phyloP scores from a whole-genome alignment of 2,888 invertebrate genomes.

The Noctua janthina region DNA sequence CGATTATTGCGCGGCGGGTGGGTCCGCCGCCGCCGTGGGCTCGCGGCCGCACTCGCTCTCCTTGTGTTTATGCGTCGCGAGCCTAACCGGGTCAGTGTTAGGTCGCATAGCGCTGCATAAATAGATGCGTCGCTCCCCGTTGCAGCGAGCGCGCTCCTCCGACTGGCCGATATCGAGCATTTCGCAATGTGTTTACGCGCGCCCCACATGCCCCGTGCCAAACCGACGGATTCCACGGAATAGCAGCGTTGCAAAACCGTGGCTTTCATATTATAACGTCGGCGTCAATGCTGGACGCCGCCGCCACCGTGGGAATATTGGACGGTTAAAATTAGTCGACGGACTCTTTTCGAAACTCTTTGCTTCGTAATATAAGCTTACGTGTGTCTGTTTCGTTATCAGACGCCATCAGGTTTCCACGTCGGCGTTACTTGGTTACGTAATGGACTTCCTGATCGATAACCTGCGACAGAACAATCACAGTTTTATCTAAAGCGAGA shows the following conservation, averaged over 20 bases:
- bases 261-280: slow-evolving; percentile 61
- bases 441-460: slow-evolving; percentile 59
- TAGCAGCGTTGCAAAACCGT: slow-evolving; percentile 79
- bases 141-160: slow-evolving; percentile 72
- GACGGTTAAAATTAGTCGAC: slow-evolving; percentile 79
- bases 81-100: slow-evolving; percentile 89
- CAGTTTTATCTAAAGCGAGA: slow-evolving; percentile 50
- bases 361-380: slow-evolving; percentile 42
- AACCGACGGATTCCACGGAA: slow-evolving; percentile 80
- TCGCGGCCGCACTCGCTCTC: slow-evolving; percentile 74
- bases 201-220: slow-evolving; percentile 79
- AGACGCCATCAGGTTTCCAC: slow-evolving; percentile 29
- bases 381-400: slow-evolving; percentile 44
- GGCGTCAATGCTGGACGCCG: slow-evolving; percentile 71
- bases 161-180: slow-evolving; percentile 77
- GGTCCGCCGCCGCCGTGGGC: slow-evolving; percentile 40
- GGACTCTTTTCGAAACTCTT: slow-evolving; percentile 73
- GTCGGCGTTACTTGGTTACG: slow-evolving; percentile 34
- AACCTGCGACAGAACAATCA: slow-evolving; percentile 53
- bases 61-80: slow-evolving; percentile 85
- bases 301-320: slow-evolving; percentile 83
- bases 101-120: slow-evolving; percentile 88
- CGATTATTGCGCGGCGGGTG: slow-evolving; percentile 69
- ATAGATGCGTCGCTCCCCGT: slow-evolving; percentile 80
- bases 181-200: slow-evolving; percentile 85